phyloP scores from a whole-genome alignment of 2,113 vertebrate genomes.

The Paratilapia polleni region DNA sequence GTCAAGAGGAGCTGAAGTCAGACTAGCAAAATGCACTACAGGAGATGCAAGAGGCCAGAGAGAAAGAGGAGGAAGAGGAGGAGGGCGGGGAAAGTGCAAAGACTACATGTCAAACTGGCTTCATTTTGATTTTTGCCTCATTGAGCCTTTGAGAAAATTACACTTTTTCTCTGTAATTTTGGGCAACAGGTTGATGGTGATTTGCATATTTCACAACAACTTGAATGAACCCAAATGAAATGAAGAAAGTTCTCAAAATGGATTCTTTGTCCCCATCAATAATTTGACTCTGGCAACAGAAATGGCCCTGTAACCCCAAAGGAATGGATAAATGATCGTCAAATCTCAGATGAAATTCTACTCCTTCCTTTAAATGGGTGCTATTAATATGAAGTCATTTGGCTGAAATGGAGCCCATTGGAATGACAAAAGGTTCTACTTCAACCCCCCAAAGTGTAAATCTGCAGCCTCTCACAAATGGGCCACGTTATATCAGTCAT shows the following conservation, averaged over 20 bases:
- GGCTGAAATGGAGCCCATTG: slow-evolving; percentile 45
- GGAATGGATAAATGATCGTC: slow-evolving; percentile 22
- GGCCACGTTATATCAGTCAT: slow-evolving; percentile 11
- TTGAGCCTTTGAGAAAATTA: slow-evolving; percentile 28
- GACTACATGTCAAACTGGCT: slow-evolving; percentile 84
- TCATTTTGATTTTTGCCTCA: slow-evolving; percentile 52
- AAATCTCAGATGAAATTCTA: slow-evolving; percentile 14
- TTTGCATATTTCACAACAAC: slow-evolving; percentile 23
- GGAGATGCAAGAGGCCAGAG: slow-evolving; percentile 78
- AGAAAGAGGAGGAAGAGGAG: slow-evolving; percentile 46
- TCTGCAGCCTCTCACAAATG: slow-evolving; percentile 37
- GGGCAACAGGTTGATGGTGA: slow-evolving; percentile 41
- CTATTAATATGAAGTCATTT: slow-evolving; percentile 49
- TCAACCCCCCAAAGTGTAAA: slow-evolving; percentile 28
- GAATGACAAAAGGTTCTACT: slow-evolving; percentile 29
- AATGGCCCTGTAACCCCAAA: neutral
- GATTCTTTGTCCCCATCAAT: slow-evolving; percentile 17
- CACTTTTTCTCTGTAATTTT: neutral
- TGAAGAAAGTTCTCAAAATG: slow-evolving; percentile 14
- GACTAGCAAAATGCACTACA: slow-evolving; percentile 82
- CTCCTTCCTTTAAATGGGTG: slow-evolving; percentile 26
- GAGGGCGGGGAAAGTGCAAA: slow-evolving; percentile 75
- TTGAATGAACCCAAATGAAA: slow-evolving; percentile 6
- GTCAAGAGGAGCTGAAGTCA: slow-evolving; percentile 74
- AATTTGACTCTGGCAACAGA: slow-evolving; percentile 9